Conservation (phyloP, 1,140 invertebrate genomes). For the Catajapyx aquilonaris region DNA sequence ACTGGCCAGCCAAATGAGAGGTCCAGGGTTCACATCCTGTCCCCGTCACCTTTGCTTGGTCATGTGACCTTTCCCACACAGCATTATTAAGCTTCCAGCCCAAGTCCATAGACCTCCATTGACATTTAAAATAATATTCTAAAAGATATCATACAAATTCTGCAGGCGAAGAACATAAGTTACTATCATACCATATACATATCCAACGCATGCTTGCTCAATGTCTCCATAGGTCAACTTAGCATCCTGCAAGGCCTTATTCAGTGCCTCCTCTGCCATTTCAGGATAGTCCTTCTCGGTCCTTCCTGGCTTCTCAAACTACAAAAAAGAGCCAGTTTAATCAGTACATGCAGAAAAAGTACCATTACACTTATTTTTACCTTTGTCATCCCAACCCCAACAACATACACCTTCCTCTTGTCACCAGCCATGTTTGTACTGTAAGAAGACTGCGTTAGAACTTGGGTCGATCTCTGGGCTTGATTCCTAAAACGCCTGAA, state of each 20-base stretch:
- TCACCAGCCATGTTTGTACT: conserved; percentile 12
- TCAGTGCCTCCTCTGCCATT: conserved; percentile 81
- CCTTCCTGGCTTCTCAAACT: conserved; percentile 75
- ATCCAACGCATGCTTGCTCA: conserved; percentile 78
- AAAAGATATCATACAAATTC: background rate
- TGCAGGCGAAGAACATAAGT: conserved; percentile 1
- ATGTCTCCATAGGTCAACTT: conserved; percentile 55
- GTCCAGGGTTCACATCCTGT: no score
- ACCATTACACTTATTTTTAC: conserved; percentile 19
- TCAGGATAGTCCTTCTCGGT: conserved; percentile 76
- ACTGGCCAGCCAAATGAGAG: no score
- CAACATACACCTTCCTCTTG: conserved; percentile 52
- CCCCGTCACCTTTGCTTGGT: no score
- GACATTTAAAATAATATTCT: background rate
- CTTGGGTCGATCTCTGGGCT: no score
- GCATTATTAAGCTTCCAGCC: background rate
- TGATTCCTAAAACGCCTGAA: no score
- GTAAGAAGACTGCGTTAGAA: no score
- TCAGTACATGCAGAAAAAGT: conserved; percentile 16
- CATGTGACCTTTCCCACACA: background rate
- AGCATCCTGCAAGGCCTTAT: conserved; percentile 72
- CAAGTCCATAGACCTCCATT: background rate
- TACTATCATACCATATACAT: conserved; percentile 59
- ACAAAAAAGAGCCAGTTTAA: conserved; percentile 11
- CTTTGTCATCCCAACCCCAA: conserved; percentile 96